A percentile compares a stretch with the other conserved stretches of the same genome.
phyloP scores from a whole-genome alignment of 2,888 invertebrate species.

The Pyrgus malvae region DNA sequence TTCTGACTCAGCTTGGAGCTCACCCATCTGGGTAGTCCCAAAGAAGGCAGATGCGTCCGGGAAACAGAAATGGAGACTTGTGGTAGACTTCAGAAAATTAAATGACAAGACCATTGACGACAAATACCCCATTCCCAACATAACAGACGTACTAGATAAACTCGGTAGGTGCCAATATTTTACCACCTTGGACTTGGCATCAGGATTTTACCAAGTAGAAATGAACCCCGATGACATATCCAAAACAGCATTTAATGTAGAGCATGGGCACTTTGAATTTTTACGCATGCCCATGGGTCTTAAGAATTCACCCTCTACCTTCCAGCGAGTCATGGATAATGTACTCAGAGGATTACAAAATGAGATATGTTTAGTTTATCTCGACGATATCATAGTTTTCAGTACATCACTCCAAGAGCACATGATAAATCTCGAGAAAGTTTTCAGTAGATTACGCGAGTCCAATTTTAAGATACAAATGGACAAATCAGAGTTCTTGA shows the following conservation, averaged over 20 bases:
- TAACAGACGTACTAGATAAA: conserved; percentile 37
- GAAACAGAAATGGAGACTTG: conserved; percentile 34
- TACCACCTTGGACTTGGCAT: conserved; percentile 32
- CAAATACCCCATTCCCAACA: conserved; percentile 39
- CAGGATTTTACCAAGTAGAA: conserved; percentile 32
- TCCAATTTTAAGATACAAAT: conserved; percentile 39
- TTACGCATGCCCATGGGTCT: conserved; percentile 40
- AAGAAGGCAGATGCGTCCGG: conserved; percentile 42
- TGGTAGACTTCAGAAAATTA: conserved; percentile 36
- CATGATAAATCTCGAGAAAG: conserved; percentile 34
- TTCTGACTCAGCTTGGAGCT: conserved; percentile 41
- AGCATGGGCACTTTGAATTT: conserved; percentile 40
- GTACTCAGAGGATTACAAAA: conserved; percentile 38
- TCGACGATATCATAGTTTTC: conserved; percentile 45
- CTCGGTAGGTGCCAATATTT: conserved; percentile 33
- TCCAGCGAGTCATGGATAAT: conserved; percentile 43
- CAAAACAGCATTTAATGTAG: conserved; percentile 42
- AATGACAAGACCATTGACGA: conserved; percentile 39
- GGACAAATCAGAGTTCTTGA: conserved; percentile 40
- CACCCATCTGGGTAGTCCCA: conserved; percentile 47
- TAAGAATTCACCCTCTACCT: conserved; percentile 39
- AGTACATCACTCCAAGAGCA: conserved; percentile 39
- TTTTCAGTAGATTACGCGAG: conserved; percentile 35
- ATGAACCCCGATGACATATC: conserved; percentile 32
- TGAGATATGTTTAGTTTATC: conserved; percentile 37